Percentiles rank a stretch among this genome's conserved stretches.
These are phyloP conservation scores for Axis porcinus DNA, from an alignment of 2,113 vertebrate genomes.

Conservation along the genomic window DNA sequence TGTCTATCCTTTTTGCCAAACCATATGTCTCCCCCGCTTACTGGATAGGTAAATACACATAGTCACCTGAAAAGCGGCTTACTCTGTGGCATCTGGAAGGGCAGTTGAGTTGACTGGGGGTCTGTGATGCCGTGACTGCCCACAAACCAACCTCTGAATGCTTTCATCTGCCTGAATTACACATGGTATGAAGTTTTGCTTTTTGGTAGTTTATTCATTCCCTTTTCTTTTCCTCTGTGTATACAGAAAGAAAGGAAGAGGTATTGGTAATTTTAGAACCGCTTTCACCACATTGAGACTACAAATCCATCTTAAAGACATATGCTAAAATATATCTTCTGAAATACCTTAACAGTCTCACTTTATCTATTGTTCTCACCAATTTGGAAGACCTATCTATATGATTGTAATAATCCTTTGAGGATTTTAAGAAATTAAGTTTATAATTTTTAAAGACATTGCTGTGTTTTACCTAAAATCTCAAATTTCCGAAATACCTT, in stretches of 20 bases:
- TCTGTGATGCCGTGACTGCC: not conserved
- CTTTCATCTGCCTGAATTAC: not conserved
- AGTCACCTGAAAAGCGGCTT: not conserved
- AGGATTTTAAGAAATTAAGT: not conserved
- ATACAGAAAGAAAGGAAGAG: constrained; percentile 2
- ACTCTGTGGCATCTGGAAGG: not conserved
- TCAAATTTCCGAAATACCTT: constrained; percentile 17
- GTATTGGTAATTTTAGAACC: not conserved
- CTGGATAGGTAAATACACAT: not conserved
- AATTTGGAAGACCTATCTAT: not conserved
- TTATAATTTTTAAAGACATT: not conserved
- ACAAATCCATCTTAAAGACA: not conserved
- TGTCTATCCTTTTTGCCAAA: not conserved
- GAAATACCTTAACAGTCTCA: not conserved
- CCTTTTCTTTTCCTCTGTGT: constrained; percentile 2
- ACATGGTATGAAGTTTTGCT: not conserved
- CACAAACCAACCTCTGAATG: not conserved
- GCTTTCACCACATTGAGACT: not conserved
- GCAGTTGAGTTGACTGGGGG: not conserved
- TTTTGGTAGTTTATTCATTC: not conserved
- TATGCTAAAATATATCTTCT: not conserved
- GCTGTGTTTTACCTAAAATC: not conserved
- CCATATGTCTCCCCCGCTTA: not conserved
- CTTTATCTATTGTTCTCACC: constrained; percentile 22
- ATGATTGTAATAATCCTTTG: not conserved